A percentile compares a stretch with the other conserved stretches of the same genome.
These are phyloP conservation scores for Diorhabda elongata DNA, from an alignment of 1,140 invertebrate genomes.

Conservation along the genomic window DNA sequence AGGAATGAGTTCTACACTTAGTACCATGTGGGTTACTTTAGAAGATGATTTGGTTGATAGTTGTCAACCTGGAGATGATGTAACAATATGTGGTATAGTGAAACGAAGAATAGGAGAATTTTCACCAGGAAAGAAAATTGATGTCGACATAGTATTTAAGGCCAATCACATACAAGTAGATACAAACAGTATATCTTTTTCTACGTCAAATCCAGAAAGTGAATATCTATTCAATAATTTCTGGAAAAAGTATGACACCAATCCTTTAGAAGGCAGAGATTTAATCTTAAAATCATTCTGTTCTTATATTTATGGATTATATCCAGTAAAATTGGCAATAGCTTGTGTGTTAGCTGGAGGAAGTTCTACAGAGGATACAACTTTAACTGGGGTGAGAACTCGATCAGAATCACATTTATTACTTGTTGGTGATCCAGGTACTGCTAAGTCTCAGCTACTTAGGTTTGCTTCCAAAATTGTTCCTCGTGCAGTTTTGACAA, in stretches of 20 bases:
- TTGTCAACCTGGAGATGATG: constrained; percentile 86
- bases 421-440: constrained; percentile 86
- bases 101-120: constrained; percentile 68
- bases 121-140: constrained; percentile 55
- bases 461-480: constrained; percentile 71
- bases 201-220: constrained; percentile 64
- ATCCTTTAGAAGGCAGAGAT: constrained; percentile 68
- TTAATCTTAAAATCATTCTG: constrained; percentile 78
- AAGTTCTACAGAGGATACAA: constrained; percentile 23
- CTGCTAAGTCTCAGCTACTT: constrained; percentile 85
- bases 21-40: constrained; percentile 73
- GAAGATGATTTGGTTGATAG: constrained; percentile 84
- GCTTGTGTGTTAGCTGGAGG: constrained; percentile 70
- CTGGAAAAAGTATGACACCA: constrained; percentile 64
- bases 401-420: constrained; percentile 66
- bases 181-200: constrained; percentile 61
- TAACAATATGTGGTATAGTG: constrained; percentile 70
- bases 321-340: constrained; percentile 81
- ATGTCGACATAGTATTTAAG: constrained; percentile 68
- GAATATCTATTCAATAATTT: constrained; percentile 68
- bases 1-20: constrained; percentile 67
- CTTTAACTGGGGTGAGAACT: constrained; percentile 33
- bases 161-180: constrained; percentile 72
- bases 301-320: constrained; percentile 83
- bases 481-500: constrained; percentile 77